phyloP scores from a whole-genome alignment of 2,113 vertebrate genomes.

The Collichthys lucidus region DNA sequence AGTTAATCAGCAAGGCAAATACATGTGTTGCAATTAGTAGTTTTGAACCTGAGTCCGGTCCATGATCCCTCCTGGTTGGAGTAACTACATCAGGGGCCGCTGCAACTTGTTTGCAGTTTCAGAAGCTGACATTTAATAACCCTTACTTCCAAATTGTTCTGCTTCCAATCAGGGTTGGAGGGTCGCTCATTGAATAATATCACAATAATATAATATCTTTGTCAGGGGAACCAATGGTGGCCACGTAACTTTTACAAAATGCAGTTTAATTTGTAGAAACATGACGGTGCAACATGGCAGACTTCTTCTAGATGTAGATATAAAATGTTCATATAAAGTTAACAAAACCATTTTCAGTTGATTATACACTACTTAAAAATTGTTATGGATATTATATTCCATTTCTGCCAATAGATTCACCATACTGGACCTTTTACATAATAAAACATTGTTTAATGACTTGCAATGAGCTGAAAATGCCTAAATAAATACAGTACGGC shows the following conservation, averaged over 20 bases:
- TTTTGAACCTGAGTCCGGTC: background rate
- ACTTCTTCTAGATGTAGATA: too few relatives aligned
- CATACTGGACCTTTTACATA: background rate
- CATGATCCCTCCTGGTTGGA: slow-evolving; percentile 7
- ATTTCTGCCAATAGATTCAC: too few relatives aligned
- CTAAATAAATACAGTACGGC: background rate
- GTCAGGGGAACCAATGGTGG: background rate
- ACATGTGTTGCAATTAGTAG: background rate
- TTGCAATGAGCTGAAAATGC: background rate
- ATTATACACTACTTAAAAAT: too few relatives aligned
- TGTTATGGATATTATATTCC: too few relatives aligned
- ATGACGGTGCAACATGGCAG: too few relatives aligned
- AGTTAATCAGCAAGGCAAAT: slow-evolving; percentile 1
- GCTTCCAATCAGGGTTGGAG: background rate
- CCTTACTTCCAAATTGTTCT: slow-evolving; percentile 12
- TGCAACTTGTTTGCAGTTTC: slow-evolving; percentile 37
- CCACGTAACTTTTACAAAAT: too few relatives aligned
- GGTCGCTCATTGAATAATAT: too few relatives aligned
- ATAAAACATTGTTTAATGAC: background rate
- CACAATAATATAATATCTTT: background rate
- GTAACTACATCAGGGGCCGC: slow-evolving; percentile 5
- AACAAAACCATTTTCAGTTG: too few relatives aligned
- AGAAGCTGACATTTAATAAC: slow-evolving; percentile 35
- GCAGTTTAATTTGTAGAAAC: too few relatives aligned
- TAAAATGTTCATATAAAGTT: too few relatives aligned